These are phyloP conservation scores for Cardinalis cardinalis DNA, from an alignment of 2,113 vertebrate species.

Conservation along the genomic window DNA sequence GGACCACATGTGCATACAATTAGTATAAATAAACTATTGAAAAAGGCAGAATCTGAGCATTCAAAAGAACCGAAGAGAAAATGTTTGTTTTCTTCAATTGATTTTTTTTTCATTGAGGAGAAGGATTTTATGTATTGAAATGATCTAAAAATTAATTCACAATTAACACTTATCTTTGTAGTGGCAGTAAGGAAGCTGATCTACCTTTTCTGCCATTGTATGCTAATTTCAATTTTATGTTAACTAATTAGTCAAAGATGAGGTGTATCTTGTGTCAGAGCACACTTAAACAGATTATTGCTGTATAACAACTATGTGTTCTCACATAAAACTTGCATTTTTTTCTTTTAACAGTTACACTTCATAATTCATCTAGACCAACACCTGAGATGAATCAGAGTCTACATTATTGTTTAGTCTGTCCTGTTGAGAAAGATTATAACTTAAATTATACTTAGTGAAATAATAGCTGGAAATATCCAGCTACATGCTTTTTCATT, in stretches of 20 bases:
- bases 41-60: neutral
- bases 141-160: neutral
- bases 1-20: neutral
- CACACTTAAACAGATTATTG: neutral
- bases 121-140: neutral
- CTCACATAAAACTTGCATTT: neutral
- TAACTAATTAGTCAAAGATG: conserved; percentile 26
- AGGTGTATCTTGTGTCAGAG: neutral
- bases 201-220: neutral
- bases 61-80: neutral
- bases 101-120: neutral
- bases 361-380: neutral
- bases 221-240: conserved; percentile 8
- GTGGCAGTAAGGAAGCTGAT: neutral
- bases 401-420: neutral
- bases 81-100: neutral
- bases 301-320: neutral
- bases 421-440: neutral
- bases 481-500: neutral
- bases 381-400: neutral
- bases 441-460: neutral
- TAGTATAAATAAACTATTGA: neutral
- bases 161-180: neutral
- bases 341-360: conserved; percentile 10
- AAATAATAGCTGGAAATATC: conserved; percentile 8